Base-by-base conservation (phyloP, 1,140 invertebrate species). In the Cherax quadricarinatus region DNA sequence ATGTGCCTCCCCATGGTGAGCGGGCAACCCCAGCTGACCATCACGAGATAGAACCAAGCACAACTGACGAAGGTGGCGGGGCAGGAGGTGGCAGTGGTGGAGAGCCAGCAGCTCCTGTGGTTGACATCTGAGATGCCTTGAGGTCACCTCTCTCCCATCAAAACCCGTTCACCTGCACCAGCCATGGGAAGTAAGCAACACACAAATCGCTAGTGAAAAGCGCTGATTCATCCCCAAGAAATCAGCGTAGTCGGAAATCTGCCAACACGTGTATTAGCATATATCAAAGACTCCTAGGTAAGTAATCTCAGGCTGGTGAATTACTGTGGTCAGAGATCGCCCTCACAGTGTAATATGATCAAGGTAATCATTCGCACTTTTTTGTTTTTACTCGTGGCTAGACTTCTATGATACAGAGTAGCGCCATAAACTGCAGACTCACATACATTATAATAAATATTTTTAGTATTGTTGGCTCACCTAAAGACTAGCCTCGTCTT, bases 121-220 rank as follows among this genome's bases (percentile, higher is more conserved):
- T 91, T 53, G 90, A 81, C 84, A 91, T 62, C 18, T 82, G 90
- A 91, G 84, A 75, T 85, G 41, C 9, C 66, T 62, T 91, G 90
- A 91, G 90, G 90, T 91, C 83, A 48, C 49, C 75, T 86, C 60
- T 81, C 62, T 86, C 90, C 85, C 90, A 91, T 87, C 84, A 86
- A 82, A 41, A 91, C 90, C 84, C 30, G 90, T 91, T 84, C 30
- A 49, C 87, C 84, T 30, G 79, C 84, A n/a, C 49, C 14, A 66
- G 18, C 60, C 90, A 86, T 87, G 84, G 85, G 84, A 82, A 91
- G 49, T 81, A 30, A 86, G 49, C 51, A 48, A 78, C 6, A 9
- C 14, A 84, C n/a, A 75, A 18, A 18, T 70, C 21, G 5, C 66
- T 18, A 6, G 5, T 70, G 14, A 21, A 21, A 5, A 21, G 10